A percentile compares a stretch with the other conserved stretches of the same genome.
phyloP scores from a whole-genome alignment of 2,797 vertebrate species.

The Phoxinus dragarum region DNA sequence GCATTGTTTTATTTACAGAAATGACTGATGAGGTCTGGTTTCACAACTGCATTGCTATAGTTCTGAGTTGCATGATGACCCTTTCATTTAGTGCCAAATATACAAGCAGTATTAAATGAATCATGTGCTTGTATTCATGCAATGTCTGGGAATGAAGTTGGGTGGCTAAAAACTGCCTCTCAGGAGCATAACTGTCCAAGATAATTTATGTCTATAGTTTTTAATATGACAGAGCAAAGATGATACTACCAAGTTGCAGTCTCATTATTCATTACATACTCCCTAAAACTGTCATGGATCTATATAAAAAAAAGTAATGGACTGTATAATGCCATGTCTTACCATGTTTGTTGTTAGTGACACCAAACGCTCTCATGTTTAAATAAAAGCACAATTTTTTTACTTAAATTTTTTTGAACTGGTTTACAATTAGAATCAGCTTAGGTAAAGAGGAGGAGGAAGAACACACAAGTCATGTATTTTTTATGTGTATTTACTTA shows the following conservation, averaged over 20 bases:
- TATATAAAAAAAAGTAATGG: not conserved
- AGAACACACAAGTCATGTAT: not conserved
- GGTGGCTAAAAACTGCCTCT: not conserved
- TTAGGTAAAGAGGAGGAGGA: not conserved
- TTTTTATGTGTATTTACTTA: not conserved
- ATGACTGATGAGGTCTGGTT: not conserved
- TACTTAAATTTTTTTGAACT: not conserved
- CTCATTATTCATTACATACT: not conserved
- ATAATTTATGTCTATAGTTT: not conserved
- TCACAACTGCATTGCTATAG: not conserved
- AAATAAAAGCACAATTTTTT: not conserved
- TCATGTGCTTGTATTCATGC: not conserved
- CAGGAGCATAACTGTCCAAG: not conserved
- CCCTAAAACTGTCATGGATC: not conserved
- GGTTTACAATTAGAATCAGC: not conserved
- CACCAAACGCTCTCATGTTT: not conserved
- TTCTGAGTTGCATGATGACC: not conserved
- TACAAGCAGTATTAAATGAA: not conserved
- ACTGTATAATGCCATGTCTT: not conserved
- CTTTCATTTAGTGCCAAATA: not conserved
- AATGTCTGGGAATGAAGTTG: not conserved
- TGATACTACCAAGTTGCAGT: not conserved
- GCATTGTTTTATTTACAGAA: not conserved
- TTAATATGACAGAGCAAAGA: too few relatives aligned
- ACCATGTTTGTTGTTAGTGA: not conserved